Percentiles rank a stretch among this genome's conserved stretches.
Conservation (phyloP, 2,888 invertebrate species). For the Tiliacea citrago region DNA sequence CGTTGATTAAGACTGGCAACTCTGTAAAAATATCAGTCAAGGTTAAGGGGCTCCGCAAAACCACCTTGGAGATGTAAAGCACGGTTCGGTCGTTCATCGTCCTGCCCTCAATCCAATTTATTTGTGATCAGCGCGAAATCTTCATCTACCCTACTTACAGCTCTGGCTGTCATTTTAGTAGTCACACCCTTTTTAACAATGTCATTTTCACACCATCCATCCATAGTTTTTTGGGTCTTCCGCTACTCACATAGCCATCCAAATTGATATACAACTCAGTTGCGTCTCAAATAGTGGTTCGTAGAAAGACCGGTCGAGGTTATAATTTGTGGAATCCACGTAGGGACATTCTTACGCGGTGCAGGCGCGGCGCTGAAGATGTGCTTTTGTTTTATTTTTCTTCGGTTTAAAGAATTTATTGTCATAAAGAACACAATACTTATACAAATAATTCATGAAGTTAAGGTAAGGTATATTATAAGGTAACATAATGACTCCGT, state of each 20-base stretch:
- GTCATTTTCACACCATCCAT: background rate
- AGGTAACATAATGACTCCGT: too few species aligned
- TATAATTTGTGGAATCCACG: too few species aligned
- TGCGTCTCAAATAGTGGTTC: too few species aligned
- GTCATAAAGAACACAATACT: too few species aligned
- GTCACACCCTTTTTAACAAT: too few species aligned
- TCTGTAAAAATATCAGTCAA: background rate
- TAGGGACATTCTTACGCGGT: too few species aligned
- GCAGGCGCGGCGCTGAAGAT: too few species aligned
- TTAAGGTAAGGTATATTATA: too few species aligned
- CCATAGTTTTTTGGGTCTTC: background rate
- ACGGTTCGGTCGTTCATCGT: background rate
- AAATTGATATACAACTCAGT: too few species aligned
- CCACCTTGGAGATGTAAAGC: background rate
- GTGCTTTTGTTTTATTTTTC: constrained; percentile 6
- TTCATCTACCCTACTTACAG: background rate
- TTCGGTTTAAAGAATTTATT: too few species aligned
- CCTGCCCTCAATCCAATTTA: background rate
- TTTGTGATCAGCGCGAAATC: background rate
- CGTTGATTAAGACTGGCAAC: background rate
- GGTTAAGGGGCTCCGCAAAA: background rate
- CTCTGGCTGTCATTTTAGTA: background rate
- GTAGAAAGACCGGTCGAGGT: background rate
- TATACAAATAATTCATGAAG: too few species aligned
- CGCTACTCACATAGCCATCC: background rate